Conservation (phyloP, 2,888 invertebrate species). For the Unio pictorum region DNA sequence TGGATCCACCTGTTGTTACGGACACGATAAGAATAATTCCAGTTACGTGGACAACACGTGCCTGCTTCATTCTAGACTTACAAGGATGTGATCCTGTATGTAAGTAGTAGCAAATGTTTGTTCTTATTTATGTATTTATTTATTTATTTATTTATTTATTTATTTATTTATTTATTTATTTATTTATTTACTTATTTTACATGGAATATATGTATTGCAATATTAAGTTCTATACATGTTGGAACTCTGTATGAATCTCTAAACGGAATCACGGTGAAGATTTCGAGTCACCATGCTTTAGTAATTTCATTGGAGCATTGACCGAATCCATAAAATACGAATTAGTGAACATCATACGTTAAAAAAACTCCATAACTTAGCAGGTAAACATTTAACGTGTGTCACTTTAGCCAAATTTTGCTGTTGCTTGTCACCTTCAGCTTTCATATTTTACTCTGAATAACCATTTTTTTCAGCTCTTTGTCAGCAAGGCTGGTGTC, state of each 20-base stretch:
- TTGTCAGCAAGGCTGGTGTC: conserved; percentile 29
- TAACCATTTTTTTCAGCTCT: conserved; percentile 15
- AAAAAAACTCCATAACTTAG: no score
- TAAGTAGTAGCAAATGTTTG: conserved; percentile 6
- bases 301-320: no score
- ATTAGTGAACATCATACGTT: no score
- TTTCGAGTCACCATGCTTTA: no score
- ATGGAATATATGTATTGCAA: background rate
- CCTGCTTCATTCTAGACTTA: conserved; percentile 41
- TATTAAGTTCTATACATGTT: no score
- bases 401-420: no score
- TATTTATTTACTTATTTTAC: background rate
- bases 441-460: background rate
- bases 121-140: background rate
- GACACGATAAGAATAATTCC: conserved; percentile 40
- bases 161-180: background rate
- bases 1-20: conserved; percentile 31
- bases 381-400: no score
- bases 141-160: no score
- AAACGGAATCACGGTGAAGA: background rate
- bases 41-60: conserved; percentile 4
- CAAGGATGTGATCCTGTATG: conserved; percentile 44
- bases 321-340: no score
- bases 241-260: background rate
- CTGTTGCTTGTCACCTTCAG: background rate